phyloP scores from a whole-genome alignment of 2,113 vertebrate genomes.

The Cyprinodon variegatus region DNA sequence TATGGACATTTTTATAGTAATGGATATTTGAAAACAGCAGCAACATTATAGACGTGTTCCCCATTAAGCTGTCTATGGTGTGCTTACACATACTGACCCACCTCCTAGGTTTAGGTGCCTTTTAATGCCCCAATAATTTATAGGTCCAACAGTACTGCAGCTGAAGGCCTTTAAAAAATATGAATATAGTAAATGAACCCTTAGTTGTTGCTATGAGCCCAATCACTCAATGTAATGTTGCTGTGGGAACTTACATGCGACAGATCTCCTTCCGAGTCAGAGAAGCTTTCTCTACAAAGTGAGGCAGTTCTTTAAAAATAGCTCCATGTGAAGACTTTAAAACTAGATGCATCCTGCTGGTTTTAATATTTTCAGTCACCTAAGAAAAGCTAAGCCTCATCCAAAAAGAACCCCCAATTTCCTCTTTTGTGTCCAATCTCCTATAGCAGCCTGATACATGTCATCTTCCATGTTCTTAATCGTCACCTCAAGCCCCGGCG shows the following conservation, averaged over 20 bases:
- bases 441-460: conserved; percentile 1
- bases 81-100: too few species aligned
- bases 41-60: too few species aligned
- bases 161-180: background rate
- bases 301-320: conserved; percentile 61
- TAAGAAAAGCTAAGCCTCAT: background rate
- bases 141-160: background rate
- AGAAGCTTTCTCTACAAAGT: conserved; percentile 60
- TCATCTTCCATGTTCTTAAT: background rate
- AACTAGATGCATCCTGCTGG: conserved; percentile 66
- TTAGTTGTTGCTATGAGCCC: background rate
- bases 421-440: background rate
- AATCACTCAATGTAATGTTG: background rate
- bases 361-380: background rate
- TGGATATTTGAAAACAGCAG: too few species aligned
- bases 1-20: too few species aligned
- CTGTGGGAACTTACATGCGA: conserved; percentile 65
- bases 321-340: conserved; percentile 53
- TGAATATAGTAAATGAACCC: background rate
- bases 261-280: conserved; percentile 69
- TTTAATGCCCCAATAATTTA: too few species aligned
- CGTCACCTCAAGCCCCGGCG: background rate
- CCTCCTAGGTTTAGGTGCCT: too few species aligned
- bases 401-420: background rate
- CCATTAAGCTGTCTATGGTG: too few species aligned